phyloP scores from a whole-genome alignment of 2,888 invertebrate genomes.

The Aleiodes testaceus region DNA sequence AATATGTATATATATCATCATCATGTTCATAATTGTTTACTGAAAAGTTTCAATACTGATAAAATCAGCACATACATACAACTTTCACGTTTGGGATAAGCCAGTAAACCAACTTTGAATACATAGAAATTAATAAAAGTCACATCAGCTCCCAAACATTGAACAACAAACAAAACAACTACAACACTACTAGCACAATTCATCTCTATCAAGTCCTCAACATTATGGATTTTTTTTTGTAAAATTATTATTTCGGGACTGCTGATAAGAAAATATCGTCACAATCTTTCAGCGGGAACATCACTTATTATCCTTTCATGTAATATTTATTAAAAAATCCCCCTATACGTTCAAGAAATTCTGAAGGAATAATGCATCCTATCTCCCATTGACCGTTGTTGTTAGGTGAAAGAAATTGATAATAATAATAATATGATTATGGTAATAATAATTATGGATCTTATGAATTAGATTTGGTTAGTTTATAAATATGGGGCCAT shows the following conservation, averaged over 20 bases:
- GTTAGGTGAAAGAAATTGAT: conserved; percentile 19
- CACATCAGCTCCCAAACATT: neutral
- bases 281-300: neutral
- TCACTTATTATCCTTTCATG: neutral
- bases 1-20: no score
- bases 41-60: no score
- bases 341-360: neutral
- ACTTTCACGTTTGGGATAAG: neutral
- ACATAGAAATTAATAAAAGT: neutral
- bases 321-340: neutral
- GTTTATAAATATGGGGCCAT: conserved; percentile 59
- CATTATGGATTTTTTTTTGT: neutral
- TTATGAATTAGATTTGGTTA: conserved; percentile 63
- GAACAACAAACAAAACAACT: conserved; percentile 21
- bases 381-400: no score
- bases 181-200: conserved; percentile 15
- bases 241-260: neutral
- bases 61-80: no score
- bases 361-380: neutral
- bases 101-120: neutral
- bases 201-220: neutral
- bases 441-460: conserved; percentile 28
- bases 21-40: no score
- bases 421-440: conserved; percentile 11
- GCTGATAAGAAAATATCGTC: neutral